These are phyloP conservation scores for Valencia hispanica DNA, from an alignment of 2,797 vertebrate genomes.

Conservation along the genomic window DNA sequence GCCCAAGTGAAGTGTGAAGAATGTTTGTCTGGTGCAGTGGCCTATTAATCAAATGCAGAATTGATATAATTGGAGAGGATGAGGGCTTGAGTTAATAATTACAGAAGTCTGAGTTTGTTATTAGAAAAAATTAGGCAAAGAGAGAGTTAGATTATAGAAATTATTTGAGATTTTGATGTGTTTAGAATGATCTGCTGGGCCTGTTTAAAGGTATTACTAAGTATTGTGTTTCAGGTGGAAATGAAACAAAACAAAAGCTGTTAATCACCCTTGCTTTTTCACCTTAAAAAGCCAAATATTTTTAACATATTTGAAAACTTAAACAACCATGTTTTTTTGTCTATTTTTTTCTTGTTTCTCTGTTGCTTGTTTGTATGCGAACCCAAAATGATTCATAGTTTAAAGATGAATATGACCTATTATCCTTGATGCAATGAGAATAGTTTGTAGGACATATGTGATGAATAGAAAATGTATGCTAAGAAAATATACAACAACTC, in stretches of 20 bases:
- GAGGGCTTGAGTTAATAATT: slow-evolving; percentile 25
- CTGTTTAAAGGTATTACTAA: neutral
- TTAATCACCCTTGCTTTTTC: neutral
- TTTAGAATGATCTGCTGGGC: slow-evolving; percentile 3
- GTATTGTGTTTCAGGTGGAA: neutral
- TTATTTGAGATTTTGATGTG: neutral
- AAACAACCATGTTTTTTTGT: neutral
- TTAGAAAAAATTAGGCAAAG: slow-evolving; percentile 23
- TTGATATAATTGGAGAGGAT: slow-evolving; percentile 27
- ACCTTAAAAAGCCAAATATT: neutral
- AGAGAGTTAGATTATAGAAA: slow-evolving; percentile 7
- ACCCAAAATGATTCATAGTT: neutral
- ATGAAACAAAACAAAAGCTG: neutral
- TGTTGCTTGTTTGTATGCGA: neutral
- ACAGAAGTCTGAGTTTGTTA: slow-evolving; percentile 22
- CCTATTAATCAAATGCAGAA: slow-evolving; percentile 30
- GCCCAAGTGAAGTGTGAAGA: slow-evolving; percentile 21
- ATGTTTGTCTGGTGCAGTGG: slow-evolving; percentile 20
- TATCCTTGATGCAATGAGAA: neutral
- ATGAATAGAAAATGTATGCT: neutral
- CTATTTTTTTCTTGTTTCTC: neutral
- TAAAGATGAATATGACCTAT: neutral
- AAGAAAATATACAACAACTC: slow-evolving; percentile 21
- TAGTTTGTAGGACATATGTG: neutral
- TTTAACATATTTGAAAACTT: neutral